These are phyloP conservation scores for Eonycteris spelaea DNA, from an alignment of 2,113 vertebrate species.

Conservation along the genomic window DNA sequence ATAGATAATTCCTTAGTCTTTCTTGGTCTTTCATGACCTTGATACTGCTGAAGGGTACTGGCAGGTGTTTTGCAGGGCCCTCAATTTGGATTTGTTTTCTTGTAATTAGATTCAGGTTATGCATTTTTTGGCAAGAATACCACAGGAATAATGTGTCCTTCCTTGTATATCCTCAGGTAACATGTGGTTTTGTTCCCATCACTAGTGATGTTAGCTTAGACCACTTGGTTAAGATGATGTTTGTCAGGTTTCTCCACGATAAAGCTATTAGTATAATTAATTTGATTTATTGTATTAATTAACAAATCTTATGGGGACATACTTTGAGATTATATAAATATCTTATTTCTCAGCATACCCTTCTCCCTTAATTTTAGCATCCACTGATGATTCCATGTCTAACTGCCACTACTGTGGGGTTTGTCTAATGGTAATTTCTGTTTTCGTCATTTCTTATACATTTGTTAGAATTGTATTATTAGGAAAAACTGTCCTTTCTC, in stretches of 20 bases:
- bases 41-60: not conserved
- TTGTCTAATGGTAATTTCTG: not conserved
- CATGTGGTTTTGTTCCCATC: not conserved
- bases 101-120: not conserved
- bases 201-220: not conserved
- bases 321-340: not conserved
- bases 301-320: not conserved
- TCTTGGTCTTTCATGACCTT: not conserved
- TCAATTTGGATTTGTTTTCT: not conserved
- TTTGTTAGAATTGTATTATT: not conserved
- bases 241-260: not conserved
- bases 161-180: not conserved
- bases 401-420: not conserved
- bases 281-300: not conserved
- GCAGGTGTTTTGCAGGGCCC: not conserved
- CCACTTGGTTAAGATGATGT: not conserved
- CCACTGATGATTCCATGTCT: not conserved
- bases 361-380: constrained; percentile 15
- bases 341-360: not conserved
- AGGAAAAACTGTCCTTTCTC: not conserved
- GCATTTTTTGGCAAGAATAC: constrained; percentile 2
- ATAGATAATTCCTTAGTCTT: not conserved
- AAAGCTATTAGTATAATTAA: not conserved
- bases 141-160: not conserved
- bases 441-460: not conserved